Percentiles rank a stretch among this genome's conserved stretches.
Evolutionary conservation across 2,888 invertebrate genomes (phyloP).

Genomic region (Crocallis elinguaria): DNA sequence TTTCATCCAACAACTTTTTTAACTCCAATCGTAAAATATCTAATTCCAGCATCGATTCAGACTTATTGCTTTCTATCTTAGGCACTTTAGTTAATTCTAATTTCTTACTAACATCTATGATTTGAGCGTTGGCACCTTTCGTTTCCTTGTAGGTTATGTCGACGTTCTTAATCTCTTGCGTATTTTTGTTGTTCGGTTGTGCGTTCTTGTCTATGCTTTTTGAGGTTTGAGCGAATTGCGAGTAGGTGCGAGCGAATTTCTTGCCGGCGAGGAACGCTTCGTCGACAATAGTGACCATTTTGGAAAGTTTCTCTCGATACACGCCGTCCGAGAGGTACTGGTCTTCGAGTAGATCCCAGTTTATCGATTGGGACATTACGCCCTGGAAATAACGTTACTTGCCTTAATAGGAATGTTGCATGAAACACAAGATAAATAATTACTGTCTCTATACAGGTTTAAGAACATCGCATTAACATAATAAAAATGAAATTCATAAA

Average conservation of each 20-base stretch:
- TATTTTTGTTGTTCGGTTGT: constrained; percentile 31
- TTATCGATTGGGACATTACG: constrained; percentile 97
- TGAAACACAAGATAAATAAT: no score
- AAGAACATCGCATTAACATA: no score
- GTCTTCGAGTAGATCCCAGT: constrained; percentile 95
- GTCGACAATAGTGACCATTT: constrained; percentile 93
- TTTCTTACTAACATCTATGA: constrained; percentile 52
- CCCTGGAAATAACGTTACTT: constrained; percentile 91
- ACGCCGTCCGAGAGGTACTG: constrained; percentile 93
- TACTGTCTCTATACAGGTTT: no score
- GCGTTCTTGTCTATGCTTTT: constrained; percentile 38
- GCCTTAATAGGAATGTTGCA: no score
- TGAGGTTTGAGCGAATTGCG: constrained; percentile 34
- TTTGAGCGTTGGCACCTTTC: constrained; percentile 37
- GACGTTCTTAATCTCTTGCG: constrained; percentile 46
- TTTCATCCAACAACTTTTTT: constrained; percentile 61
- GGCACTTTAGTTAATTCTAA: constrained; percentile 53
- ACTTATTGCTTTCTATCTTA: constrained; percentile 38
- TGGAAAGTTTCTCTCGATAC: constrained; percentile 93
- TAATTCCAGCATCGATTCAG: constrained; percentile 44
- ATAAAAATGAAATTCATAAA: no score
- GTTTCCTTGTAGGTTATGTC: constrained; percentile 65
- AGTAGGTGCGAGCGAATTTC: constrained; percentile 88
- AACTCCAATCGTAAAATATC: constrained; percentile 59
- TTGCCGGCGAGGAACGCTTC: constrained; percentile 89